Conservation (phyloP, 1,140 invertebrate genomes). For the Danaus plexippus region DNA sequence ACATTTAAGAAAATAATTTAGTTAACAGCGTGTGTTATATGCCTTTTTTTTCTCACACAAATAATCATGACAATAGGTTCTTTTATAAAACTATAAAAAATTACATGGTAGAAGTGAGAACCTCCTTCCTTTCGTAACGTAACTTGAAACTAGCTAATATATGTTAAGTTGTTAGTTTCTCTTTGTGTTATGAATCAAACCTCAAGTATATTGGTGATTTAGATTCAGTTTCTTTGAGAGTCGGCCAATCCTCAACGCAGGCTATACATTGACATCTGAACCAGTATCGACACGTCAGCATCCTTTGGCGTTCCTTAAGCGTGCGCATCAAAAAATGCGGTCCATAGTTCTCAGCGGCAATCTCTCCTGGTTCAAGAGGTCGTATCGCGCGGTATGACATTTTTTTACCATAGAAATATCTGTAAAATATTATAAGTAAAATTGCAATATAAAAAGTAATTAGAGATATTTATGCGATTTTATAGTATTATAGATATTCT, state of each 20-base stretch:
- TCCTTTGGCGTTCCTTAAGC: constrained; percentile 75
- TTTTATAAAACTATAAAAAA: too few relatives aligned
- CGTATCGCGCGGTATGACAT: constrained; percentile 81
- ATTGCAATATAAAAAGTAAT: too few relatives aligned
- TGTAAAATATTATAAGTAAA: constrained; percentile 28
- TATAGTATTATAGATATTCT: too few relatives aligned
- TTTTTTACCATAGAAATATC: constrained; percentile 82
- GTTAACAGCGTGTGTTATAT: too few relatives aligned
- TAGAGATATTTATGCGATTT: too few relatives aligned
- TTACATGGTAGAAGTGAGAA: too few relatives aligned
- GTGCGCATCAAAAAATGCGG: constrained; percentile 81
- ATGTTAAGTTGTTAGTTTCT: too few relatives aligned
- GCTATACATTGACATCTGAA: constrained; percentile 84
- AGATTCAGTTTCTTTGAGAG: constrained; percentile 74
- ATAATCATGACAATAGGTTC: too few relatives aligned
- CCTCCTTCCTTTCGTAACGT: too few relatives aligned
- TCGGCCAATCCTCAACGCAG: constrained; percentile 84
- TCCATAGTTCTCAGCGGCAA: constrained; percentile 89
- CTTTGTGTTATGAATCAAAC: constrained; percentile 17
- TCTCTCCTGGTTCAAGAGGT: constrained; percentile 75
- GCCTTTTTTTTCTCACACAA: too few relatives aligned
- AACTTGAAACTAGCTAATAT: too few relatives aligned
- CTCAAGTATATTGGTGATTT: constrained; percentile 45
- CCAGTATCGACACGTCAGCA: constrained; percentile 82
- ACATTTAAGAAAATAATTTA: too few relatives aligned